phyloP scores from a whole-genome alignment of 2,888 invertebrate genomes.

The Parnassius mnemosyne region DNA sequence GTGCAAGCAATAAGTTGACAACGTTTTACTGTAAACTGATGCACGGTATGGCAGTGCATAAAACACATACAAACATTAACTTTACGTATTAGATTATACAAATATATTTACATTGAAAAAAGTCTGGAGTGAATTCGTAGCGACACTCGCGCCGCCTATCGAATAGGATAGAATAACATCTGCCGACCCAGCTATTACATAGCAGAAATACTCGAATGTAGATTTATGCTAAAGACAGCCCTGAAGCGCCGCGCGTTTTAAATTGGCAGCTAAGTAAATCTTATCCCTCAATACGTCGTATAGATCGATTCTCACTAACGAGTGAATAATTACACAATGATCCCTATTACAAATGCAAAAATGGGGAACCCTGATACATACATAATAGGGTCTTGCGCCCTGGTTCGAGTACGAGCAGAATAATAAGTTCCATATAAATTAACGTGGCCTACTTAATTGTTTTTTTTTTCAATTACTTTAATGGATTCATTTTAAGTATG shows the following conservation, averaged over 20 bases:
- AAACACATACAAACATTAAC: no score
- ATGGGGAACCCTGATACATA: conserved; percentile 70
- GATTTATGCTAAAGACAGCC: conserved; percentile 37
- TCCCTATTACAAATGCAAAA: conserved; percentile 77
- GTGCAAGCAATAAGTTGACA: no score
- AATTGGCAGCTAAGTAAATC: conserved; percentile 41
- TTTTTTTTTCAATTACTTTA: no score
- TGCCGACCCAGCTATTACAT: no score
- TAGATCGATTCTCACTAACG: conserved; percentile 70
- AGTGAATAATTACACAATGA: conserved; percentile 77
- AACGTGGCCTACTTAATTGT: neutral
- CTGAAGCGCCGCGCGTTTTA: conserved; percentile 44
- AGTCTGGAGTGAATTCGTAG: no score
- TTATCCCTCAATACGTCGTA: conserved; percentile 38
- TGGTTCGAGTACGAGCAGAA: conserved; percentile 25
- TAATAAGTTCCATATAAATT: neutral
- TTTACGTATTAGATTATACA: no score
- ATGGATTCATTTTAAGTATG: no score
- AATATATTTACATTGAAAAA: no score
- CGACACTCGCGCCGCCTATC: no score
- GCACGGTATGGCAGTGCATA: no score
- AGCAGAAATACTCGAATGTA: conserved; percentile 29
- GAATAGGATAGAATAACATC: no score
- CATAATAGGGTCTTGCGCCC: conserved; percentile 53
- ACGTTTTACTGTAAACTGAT: no score